Evolutionary conservation across 2,113 vertebrate genomes (phyloP), one percentile per base, ranked within the genome.

Genomic region (Columba janthina): DNA sequence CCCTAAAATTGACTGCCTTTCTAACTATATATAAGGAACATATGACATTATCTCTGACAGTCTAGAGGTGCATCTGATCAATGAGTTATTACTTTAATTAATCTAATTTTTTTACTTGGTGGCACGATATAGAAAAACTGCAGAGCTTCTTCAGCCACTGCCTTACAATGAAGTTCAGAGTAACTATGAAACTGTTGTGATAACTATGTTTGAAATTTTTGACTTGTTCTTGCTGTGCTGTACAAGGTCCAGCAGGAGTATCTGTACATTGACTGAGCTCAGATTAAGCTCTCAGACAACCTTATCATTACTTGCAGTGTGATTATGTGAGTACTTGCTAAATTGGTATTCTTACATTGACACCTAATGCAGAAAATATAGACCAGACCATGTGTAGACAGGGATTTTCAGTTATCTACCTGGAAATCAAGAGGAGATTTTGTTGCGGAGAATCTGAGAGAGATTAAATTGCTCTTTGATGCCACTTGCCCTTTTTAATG

Each of bases 181-280:
- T 71, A 61, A 48, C 40, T 12, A 21, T 21, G 48, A 73, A 84
- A 77, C 21, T 51, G 3, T 24, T 62, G 17, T 34, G 28, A 44
- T 10, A 64, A 19, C 38, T n/a, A 46, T 36, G 40, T 22, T 66
- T 50, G 50, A 77, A 48, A 58, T 10, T 6, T 31, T 66, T 84
- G 42, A 15, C 28, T 40, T 82, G 14, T 10, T 64, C 56, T 69
- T 4, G 0, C 7, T 40, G 25, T 28, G 56, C 46, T 46, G 51
- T 25, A 40, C 46, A 53, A 58, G 38, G 75, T 60, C 42, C 62
- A 69, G 57, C 40, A 85, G 54, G 48, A 76, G 40, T 44, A 58
- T 54, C 56, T 72, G 54, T 31, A 44, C 60, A 12, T 0, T 0
- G 1, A 6, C 26, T 32, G 50, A 79, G 40, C 64, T 72, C n/a